phyloP scores from a whole-genome alignment of 2,113 vertebrate species.

The Albula glossodonta region DNA sequence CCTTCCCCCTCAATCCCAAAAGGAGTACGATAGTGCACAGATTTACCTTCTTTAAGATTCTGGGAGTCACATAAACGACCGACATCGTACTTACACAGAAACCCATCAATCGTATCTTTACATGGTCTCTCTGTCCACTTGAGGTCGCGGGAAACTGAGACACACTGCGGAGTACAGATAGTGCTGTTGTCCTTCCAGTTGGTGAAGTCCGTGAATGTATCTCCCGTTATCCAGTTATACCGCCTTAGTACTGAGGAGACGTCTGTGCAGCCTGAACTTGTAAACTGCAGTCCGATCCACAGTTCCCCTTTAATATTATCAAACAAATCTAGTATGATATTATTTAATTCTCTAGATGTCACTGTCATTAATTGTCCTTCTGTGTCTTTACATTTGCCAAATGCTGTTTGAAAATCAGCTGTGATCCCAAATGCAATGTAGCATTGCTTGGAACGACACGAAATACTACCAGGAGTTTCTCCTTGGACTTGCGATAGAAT shows the following conservation, averaged over 20 bases:
- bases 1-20: slow-evolving; percentile 24
- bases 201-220: slow-evolving; percentile 40
- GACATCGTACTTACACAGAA: slow-evolving; percentile 55
- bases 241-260: slow-evolving; percentile 24
- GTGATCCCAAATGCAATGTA: slow-evolving; percentile 26
- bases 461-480: slow-evolving; percentile 11
- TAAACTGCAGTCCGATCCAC: slow-evolving; percentile 27
- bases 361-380: slow-evolving; percentile 56
- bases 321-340: slow-evolving; percentile 24
- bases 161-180: slow-evolving; percentile 53
- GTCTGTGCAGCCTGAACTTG: slow-evolving; percentile 41
- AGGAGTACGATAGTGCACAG: slow-evolving; percentile 37
- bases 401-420: slow-evolving; percentile 42
- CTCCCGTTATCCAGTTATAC: slow-evolving; percentile 56
- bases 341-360: slow-evolving; percentile 29
- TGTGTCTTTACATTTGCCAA: slow-evolving; percentile 21
- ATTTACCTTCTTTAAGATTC: fast-evolving
- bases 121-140: slow-evolving; percentile 50
- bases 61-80: slow-evolving; percentile 18
- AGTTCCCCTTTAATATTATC: not conserved
- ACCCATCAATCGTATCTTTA: slow-evolving; percentile 21
- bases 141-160: slow-evolving; percentile 49
- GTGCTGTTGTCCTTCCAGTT: slow-evolving; percentile 49
- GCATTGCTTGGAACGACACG: slow-evolving; percentile 56
- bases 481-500: slow-evolving; percentile 23